These are phyloP conservation scores for Amblyopsis rosae DNA, from an alignment of 2,113 vertebrate genomes.

Conservation along the genomic window DNA sequence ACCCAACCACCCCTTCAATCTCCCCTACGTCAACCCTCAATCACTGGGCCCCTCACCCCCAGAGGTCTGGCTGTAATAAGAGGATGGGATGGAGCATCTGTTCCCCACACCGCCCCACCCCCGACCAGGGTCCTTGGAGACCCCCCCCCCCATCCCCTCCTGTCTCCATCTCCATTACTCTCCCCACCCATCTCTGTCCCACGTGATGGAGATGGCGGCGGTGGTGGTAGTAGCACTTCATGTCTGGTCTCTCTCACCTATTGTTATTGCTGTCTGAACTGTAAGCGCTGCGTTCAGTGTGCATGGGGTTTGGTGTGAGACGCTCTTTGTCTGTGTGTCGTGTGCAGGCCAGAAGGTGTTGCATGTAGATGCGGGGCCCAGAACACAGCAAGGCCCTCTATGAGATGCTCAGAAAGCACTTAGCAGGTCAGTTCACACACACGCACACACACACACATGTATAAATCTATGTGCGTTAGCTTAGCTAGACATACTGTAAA, in stretches of 20 bases:
- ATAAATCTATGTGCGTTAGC: neutral
- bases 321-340: constrained; percentile 12
- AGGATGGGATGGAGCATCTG: constrained; percentile 64
- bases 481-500: too few relatives aligned
- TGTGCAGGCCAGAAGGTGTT: constrained; percentile 47
- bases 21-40: constrained; percentile 13
- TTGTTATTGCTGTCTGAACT: too few relatives aligned
- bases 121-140: neutral
- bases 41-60: neutral
- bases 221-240: too few relatives aligned
- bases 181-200: constrained; percentile 22
- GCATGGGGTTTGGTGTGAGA: neutral
- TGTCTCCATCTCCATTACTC: constrained; percentile 26
- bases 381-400: constrained; percentile 8
- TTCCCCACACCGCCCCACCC: constrained; percentile 31
- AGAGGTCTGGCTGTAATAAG: constrained; percentile 57
- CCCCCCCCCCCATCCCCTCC: constrained; percentile 25
- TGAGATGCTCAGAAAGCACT: constrained; percentile 47
- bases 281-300: too few relatives aligned
- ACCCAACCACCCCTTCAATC: constrained; percentile 1
- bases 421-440: constrained; percentile 49
- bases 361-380: constrained; percentile 7
- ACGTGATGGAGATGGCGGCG: too few relatives aligned
- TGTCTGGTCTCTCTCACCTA: too few relatives aligned
- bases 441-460: neutral